Conservation (phyloP, 2,797 vertebrate species). For the Lepus oiostolus region DNA sequence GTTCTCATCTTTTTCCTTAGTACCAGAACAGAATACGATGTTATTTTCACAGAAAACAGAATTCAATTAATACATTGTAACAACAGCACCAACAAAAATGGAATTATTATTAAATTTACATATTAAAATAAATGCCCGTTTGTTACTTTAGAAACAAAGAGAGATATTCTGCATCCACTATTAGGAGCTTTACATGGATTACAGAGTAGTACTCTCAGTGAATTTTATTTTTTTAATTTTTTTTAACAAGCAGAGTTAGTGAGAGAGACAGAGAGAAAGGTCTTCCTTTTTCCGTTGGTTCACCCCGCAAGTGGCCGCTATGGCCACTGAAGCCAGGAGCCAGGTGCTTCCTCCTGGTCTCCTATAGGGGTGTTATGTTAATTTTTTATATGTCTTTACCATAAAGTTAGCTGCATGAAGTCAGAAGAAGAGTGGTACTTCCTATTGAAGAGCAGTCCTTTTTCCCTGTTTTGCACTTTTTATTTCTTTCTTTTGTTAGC, state of each 20-base stretch:
- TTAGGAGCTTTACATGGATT: neutral
- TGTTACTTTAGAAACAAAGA: neutral
- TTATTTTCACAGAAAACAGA: slow-evolving; percentile 1
- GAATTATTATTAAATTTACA: neutral
- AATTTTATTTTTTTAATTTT: neutral
- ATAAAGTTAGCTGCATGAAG: neutral
- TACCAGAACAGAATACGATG: neutral
- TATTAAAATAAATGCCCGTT: neutral
- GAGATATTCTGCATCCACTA: neutral
- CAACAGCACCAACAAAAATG: neutral
- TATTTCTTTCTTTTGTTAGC: neutral
- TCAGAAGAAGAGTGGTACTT: neutral
- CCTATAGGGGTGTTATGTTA: neutral
- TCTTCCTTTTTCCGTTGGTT: too few species aligned
- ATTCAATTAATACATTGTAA: neutral
- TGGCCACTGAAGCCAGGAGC: too few species aligned
- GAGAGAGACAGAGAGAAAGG: too few species aligned
- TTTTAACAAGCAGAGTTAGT: too few species aligned
- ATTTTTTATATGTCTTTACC: neutral
- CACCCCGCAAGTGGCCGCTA: too few species aligned
- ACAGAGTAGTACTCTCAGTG: neutral
- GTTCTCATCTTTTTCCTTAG: neutral
- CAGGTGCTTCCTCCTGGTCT: too few species aligned
- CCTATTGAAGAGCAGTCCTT: neutral
- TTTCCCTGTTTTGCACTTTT: neutral